Conservation (phyloP, 2,888 invertebrate species). For the Drosophila leonis region DNA sequence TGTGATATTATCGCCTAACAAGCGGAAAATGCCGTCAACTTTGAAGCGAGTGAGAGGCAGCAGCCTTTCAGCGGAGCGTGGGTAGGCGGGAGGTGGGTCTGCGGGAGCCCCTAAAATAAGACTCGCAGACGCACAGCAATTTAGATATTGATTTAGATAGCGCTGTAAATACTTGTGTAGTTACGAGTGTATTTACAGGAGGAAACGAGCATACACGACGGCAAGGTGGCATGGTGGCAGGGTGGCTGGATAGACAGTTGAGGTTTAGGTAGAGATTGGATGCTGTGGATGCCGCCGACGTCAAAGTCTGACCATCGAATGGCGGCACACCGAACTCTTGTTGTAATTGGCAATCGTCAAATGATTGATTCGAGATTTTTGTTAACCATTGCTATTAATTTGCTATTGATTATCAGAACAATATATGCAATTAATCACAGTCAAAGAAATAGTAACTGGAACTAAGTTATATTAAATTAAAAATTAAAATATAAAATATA, state of each 20-base stretch:
- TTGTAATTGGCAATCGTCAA: slow-evolving; percentile 48
- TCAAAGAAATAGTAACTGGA: neutral
- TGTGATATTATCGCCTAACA: slow-evolving; percentile 64
- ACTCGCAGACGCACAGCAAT: slow-evolving; percentile 52
- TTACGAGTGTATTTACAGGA: slow-evolving; percentile 22
- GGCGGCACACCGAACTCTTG: slow-evolving; percentile 14
- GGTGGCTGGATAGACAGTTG: neutral
- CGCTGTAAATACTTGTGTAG: slow-evolving; percentile 45
- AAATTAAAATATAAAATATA: too few species aligned
- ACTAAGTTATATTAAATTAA: too few species aligned
- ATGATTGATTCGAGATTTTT: slow-evolving; percentile 46
- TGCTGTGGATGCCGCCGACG: slow-evolving; percentile 4
- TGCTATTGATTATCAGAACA: slow-evolving; percentile 15
- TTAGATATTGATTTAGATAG: slow-evolving; percentile 72
- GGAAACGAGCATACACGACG: neutral
- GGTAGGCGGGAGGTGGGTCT: neutral
- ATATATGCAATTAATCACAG: slow-evolving; percentile 2
- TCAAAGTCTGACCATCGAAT: neutral
- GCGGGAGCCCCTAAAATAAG: slow-evolving; percentile 11
- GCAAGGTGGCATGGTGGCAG: neutral
- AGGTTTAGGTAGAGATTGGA: too few species aligned
- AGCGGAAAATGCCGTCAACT: slow-evolving; percentile 58
- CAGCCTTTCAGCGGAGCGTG: slow-evolving; percentile 15
- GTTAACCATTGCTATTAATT: slow-evolving; percentile 24
- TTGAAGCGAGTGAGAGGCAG: slow-evolving; percentile 17